Evolutionary conservation across 2,797 vertebrate species (phyloP).

Genomic region (Manis crassicaudata): DNA sequence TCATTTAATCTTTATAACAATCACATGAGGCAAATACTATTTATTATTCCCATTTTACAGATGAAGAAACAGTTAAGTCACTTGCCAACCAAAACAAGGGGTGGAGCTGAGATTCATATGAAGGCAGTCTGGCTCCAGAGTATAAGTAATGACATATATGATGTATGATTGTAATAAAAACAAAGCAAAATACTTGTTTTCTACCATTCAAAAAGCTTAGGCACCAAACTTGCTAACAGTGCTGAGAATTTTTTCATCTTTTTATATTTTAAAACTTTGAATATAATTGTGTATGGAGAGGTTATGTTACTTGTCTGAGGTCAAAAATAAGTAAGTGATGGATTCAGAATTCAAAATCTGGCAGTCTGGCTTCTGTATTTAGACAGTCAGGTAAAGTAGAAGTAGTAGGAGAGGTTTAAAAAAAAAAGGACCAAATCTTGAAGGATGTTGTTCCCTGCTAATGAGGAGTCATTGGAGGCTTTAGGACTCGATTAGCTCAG

Average conservation of each 20-base stretch:
- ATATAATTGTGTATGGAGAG: neutral
- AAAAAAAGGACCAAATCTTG: neutral
- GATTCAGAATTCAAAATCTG: neutral
- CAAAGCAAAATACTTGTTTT: neutral
- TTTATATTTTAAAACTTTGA: neutral
- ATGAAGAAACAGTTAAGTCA: neutral
- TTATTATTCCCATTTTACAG: neutral
- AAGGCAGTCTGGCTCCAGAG: neutral
- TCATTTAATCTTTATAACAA: neutral
- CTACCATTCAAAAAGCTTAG: neutral
- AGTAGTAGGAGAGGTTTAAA: neutral
- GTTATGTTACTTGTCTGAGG: neutral
- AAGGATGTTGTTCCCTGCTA: neutral
- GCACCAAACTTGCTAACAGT: slow-evolving; percentile 11
- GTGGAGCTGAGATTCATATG: neutral
- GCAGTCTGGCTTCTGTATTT: neutral
- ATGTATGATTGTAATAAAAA: neutral
- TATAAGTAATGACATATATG: slow-evolving; percentile 10
- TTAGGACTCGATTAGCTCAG: neutral
- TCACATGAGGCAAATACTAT: neutral
- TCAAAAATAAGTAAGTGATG: neutral
- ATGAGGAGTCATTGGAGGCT: neutral
- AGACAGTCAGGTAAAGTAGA: neutral
- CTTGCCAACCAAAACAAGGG: neutral
- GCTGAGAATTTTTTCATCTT: slow-evolving; percentile 23